Percentiles rank a stretch among this genome's conserved stretches.
Evolutionary conservation across 1,140 invertebrate genomes (phyloP).

Genomic region (Agraylea sexmaculata): DNA sequence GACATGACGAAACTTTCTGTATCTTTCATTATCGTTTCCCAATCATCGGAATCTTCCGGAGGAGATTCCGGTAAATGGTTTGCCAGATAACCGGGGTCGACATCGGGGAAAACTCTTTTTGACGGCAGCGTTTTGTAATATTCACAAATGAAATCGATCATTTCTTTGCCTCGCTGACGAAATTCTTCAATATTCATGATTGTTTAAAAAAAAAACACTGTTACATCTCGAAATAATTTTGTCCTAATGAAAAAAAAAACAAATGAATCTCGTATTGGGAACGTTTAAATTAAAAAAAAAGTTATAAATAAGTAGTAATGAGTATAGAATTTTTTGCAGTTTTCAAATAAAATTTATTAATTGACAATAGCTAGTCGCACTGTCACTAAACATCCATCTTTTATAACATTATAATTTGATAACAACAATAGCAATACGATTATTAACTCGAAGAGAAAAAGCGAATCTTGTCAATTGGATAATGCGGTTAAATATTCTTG

Average conservation of each 20-base stretch:
- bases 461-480: constrained; percentile 8
- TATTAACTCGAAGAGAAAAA: not conserved
- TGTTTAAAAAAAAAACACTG: too few species aligned
- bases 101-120: constrained; percentile 67
- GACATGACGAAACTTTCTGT: constrained; percentile 87
- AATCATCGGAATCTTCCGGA: constrained; percentile 69
- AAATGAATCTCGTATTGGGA: too few species aligned
- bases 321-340: too few species aligned
- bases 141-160: constrained; percentile 88
- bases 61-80: constrained; percentile 61
- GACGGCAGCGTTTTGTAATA: constrained; percentile 67
- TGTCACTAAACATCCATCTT: too few species aligned
- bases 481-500: too few species aligned
- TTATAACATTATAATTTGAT: too few species aligned
- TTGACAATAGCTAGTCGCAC: too few species aligned
- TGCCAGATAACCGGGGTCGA: constrained; percentile 78
- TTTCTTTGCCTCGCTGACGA: constrained; percentile 70
- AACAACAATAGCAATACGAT: constrained; percentile 5
- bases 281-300: too few species aligned
- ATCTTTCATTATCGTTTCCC: constrained; percentile 78
- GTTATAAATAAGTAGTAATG: too few species aligned
- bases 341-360: too few species aligned
- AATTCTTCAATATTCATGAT: constrained; percentile 76
- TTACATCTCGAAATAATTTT: too few species aligned
- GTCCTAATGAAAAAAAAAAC: too few species aligned